A percentile compares a stretch with the other conserved stretches of the same genome.
Evolutionary conservation across 2,797 vertebrate genomes (phyloP).

Genomic region (Chrosomus eos): DNA sequence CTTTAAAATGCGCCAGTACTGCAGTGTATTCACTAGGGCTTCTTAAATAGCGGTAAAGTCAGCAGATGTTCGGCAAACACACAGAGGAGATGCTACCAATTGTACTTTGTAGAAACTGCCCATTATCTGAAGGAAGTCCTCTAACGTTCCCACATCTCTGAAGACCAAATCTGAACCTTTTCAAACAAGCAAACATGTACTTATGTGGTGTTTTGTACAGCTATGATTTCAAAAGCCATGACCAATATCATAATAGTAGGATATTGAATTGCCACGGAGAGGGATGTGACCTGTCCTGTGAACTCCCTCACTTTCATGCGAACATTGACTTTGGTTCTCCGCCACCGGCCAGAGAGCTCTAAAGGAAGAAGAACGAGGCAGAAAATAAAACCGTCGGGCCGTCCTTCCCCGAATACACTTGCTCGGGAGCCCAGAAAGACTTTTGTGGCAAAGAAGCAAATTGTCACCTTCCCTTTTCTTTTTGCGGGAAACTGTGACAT

Average conservation of each 20-base stretch:
- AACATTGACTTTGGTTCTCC: conserved; percentile 71
- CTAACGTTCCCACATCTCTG: conserved; percentile 52
- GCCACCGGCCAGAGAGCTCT: conserved; percentile 63
- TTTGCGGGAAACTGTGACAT: conserved; percentile 35
- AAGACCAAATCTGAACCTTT: conserved; percentile 58
- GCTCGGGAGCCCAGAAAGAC: conserved; percentile 72
- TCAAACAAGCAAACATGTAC: conserved; percentile 71
- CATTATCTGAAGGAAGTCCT: conserved; percentile 46
- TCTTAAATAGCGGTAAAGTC: background rate
- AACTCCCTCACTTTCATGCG: conserved; percentile 75
- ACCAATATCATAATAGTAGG: conserved; percentile 74
- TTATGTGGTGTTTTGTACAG: conserved; percentile 76
- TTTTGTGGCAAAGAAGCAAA: conserved; percentile 75
- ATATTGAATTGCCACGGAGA: conserved; percentile 76
- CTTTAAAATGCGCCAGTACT: background rate
- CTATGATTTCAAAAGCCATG: conserved; percentile 73
- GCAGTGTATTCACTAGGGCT: background rate
- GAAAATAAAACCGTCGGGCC: conserved; percentile 60
- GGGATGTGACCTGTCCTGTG: conserved; percentile 77
- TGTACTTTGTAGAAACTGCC: conserved; percentile 13
- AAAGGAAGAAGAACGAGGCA: conserved; percentile 52
- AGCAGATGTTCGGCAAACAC: background rate
- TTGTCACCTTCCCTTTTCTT: conserved; percentile 70
- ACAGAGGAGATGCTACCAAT: background rate
- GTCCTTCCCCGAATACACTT: conserved; percentile 64